Percentiles rank a stretch among this genome's conserved stretches.
Conservation (phyloP, 1,140 invertebrate species). For the Sinella curviseta region DNA sequence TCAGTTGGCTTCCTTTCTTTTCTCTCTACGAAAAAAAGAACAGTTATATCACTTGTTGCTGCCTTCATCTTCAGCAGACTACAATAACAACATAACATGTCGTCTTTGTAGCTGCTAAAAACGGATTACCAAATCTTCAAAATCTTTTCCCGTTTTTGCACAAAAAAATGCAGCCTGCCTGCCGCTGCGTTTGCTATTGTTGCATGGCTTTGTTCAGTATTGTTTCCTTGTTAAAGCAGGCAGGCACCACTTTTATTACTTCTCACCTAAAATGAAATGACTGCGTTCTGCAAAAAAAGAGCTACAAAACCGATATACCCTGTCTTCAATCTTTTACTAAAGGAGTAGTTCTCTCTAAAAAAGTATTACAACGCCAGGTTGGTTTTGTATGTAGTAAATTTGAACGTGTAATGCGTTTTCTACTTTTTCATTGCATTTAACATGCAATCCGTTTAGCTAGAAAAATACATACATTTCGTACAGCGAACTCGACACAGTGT, state of each 20-base stretch:
- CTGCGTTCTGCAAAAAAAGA: too few relatives aligned
- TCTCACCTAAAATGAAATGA: not conserved
- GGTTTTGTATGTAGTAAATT: too few relatives aligned
- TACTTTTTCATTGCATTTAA: too few relatives aligned
- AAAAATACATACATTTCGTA: too few relatives aligned
- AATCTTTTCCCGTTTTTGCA: constrained; percentile 16
- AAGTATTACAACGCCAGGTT: too few relatives aligned
- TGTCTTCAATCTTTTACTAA: too few relatives aligned
- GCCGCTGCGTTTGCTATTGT: not conserved
- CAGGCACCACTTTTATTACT: constrained; percentile 12
- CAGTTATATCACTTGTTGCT: constrained; percentile 1
- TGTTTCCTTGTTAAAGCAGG: not conserved
- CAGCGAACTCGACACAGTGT: too few relatives aligned
- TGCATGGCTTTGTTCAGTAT: not conserved
- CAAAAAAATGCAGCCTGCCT: constrained; percentile 7
- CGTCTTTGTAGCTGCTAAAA: constrained; percentile 2
- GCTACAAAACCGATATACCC: too few relatives aligned
- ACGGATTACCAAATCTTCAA: constrained; percentile 12
- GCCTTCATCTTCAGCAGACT: not conserved
- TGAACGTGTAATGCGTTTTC: too few relatives aligned
- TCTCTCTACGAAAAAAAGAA: not conserved
- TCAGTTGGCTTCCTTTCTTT: not conserved
- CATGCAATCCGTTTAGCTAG: too few relatives aligned
- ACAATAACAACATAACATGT: constrained; percentile 1
- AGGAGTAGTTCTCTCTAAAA: too few relatives aligned